Evolutionary conservation across 2,113 vertebrate genomes (phyloP), one percentile per base, ranked within the genome.

Genomic region (Lutjanus erythropterus): DNA sequence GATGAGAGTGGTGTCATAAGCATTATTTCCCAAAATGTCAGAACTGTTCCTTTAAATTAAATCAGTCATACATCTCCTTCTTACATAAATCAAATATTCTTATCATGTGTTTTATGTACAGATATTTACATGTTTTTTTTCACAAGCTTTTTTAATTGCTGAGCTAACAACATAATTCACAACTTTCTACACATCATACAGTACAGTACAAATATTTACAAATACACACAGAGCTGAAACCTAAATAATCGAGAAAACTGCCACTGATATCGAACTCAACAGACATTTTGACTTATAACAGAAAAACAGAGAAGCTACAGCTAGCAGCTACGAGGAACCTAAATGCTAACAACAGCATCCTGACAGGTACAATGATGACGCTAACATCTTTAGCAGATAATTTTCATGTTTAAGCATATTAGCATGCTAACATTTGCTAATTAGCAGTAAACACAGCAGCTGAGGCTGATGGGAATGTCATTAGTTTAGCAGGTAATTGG

Each of bases 81-180:
- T 58, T 0, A 11, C 35, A 1, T 46, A 41, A 42, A 78, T 21
- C 18, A 52, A 59, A 65, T 23, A 75, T 35, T 42, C 66, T 44
- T 41, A 33, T n/a, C 10, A 46, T 42, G 2, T 47, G 0, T 68
- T 58, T 25, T 75, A 84, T 83, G 2, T 72, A 84, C 72, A 75
- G 6, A 25, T 84, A 84, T 81, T 74, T 89, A 86, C 72, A 88
- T 5, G 3, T 18, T 19, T 42, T 27, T 9, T 56, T 14, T 19
- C 8, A 18, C 3, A 14, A 15, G 14, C 12, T 14, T 56, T 53
- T 55, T 52, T 41, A 12, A 41, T 27, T 12, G 14, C 49, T 62
- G 12, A n/a, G 9, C 39, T 19, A 47, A 69, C 18, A 72, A 71
- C 73, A 61, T 39, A 12, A 37, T 65, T 21, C 11, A 0, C 25